Percentiles rank a stretch among this genome's conserved stretches.
Conservation (phyloP, 2,113 vertebrate species). For the Irena cyanogastra region DNA sequence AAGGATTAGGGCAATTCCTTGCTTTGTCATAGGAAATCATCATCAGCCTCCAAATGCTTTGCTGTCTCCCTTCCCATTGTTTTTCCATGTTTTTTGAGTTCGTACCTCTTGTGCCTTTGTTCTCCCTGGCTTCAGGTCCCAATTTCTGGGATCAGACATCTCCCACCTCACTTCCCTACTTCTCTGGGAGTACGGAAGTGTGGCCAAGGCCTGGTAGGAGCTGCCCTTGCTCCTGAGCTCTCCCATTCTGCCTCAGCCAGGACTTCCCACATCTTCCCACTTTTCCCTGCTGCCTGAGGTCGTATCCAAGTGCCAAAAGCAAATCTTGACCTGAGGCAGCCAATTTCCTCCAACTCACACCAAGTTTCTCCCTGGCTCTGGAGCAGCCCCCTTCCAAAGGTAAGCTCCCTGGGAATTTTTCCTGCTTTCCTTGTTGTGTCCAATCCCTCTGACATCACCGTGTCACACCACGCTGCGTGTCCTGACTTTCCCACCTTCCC, state of each 20-base stretch:
- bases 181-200: fast-evolving
- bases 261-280: background rate
- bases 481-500: background rate
- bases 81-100: background rate
- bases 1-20: background rate
- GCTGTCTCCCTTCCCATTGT: background rate
- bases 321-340: background rate
- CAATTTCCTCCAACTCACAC: background rate
- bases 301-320: background rate
- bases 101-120: background rate
- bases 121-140: background rate
- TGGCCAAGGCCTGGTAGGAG: background rate
- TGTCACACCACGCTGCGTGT: fast-evolving
- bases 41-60: background rate
- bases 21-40: background rate
- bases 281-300: background rate
- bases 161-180: background rate
- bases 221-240: fast-evolving
- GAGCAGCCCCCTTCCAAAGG: background rate
- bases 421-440: background rate
- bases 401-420: background rate
- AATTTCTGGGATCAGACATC: background rate
- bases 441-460: background rate
- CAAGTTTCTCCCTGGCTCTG: background rate
- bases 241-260: background rate